Percentiles rank a stretch among this genome's conserved stretches.
phyloP scores from a whole-genome alignment of 1,140 invertebrate species.

The Lepidurus couesii region DNA sequence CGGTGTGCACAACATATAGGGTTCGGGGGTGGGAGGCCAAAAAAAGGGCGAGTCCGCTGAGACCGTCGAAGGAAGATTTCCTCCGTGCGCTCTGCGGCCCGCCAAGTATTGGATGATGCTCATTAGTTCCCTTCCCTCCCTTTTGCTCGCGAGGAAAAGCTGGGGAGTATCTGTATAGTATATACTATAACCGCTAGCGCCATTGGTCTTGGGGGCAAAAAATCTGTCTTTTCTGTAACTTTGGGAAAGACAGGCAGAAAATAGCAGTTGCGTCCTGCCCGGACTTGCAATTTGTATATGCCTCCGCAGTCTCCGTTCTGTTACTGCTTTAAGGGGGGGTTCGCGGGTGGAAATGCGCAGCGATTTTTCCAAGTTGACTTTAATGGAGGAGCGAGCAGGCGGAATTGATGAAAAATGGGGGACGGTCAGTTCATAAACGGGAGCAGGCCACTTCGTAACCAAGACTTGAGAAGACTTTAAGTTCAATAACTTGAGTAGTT shows the following conservation, averaged over 20 bases:
- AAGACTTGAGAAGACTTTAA: not conserved
- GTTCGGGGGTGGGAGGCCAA: not conserved
- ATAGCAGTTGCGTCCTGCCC: not conserved
- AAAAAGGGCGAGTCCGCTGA: not conserved
- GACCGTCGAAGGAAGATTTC: not conserved
- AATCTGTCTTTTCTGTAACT: not conserved
- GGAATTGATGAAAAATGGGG: not conserved
- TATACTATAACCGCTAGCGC: not conserved
- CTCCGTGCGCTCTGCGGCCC: not conserved
- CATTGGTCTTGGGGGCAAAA: not conserved
- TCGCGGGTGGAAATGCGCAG: slow-evolving; percentile 5
- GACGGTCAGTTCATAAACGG: not conserved
- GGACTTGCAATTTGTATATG: slow-evolving; percentile 6
- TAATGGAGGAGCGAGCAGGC: slow-evolving; percentile 15
- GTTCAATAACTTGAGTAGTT: not conserved
- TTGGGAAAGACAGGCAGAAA: slow-evolving; percentile 4
- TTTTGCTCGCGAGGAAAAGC: not conserved
- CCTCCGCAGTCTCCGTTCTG: not conserved
- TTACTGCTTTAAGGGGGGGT: not conserved
- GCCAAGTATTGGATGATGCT: slow-evolving; percentile 14
- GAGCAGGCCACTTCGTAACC: not conserved
- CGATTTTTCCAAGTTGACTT: slow-evolving; percentile 18
- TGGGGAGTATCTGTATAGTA: not conserved
- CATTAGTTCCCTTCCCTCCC: not conserved
- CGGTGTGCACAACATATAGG: not conserved